phyloP scores from a whole-genome alignment of 2,888 invertebrate genomes.

The Drosophila emarginata region DNA sequence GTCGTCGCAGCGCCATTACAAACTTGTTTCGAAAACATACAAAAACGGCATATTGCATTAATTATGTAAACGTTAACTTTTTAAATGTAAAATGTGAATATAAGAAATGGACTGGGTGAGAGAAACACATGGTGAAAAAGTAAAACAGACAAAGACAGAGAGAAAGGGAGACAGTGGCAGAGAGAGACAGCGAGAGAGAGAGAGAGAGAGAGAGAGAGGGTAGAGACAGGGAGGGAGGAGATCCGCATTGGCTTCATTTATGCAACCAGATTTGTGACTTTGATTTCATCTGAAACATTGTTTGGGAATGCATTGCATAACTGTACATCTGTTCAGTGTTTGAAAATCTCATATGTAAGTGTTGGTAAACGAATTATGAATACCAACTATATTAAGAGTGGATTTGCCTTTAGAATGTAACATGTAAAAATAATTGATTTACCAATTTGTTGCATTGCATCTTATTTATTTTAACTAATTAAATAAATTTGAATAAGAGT shows the following conservation, averaged over 20 bases:
- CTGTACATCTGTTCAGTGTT: background rate
- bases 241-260: constrained; percentile 36
- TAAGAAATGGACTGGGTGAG: constrained; percentile 40
- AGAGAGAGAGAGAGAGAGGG: background rate
- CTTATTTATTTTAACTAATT: too few relatives aligned
- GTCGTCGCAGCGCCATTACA: constrained; percentile 3
- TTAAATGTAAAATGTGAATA: constrained; percentile 32
- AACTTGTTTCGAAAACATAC: constrained; percentile 51
- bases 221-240: background rate
- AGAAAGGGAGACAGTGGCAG: background rate
- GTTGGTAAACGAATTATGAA: background rate
- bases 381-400: background rate
- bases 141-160: background rate
- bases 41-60: constrained; percentile 49
- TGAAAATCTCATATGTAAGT: background rate
- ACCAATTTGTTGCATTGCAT: too few relatives aligned
- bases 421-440: too few relatives aligned
- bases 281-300: constrained; percentile 54
- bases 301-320: constrained; percentile 9
- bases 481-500: too few relatives aligned
- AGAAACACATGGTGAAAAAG: constrained; percentile 33
- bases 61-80: constrained; percentile 60
- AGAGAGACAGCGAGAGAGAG: constrained; percentile 4
- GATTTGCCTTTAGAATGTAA: too few relatives aligned
- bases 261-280: constrained; percentile 68